Conservation (phyloP, 2,797 vertebrate species). For the Carapus acus region DNA sequence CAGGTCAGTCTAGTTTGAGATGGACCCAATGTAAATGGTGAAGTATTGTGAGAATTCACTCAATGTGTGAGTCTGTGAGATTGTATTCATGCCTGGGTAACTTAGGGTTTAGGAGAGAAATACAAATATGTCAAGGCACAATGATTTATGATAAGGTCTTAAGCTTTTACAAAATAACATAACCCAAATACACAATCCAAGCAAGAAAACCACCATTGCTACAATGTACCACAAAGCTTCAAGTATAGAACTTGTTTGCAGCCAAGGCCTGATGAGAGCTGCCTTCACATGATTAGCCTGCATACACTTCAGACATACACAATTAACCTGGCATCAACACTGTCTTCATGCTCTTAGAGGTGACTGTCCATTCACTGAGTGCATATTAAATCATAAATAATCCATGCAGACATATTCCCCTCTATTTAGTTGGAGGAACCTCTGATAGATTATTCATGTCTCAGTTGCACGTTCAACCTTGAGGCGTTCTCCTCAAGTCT, state of each 20-base stretch:
- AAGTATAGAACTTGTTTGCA: slow-evolving; percentile 22
- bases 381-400: slow-evolving; percentile 77
- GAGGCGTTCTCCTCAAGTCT: slow-evolving; percentile 69
- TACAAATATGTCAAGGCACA: slow-evolving; percentile 38
- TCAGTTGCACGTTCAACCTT: slow-evolving; percentile 72
- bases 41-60: slow-evolving; percentile 11
- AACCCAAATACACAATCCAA: slow-evolving; percentile 36
- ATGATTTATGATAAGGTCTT: slow-evolving; percentile 42
- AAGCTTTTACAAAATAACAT: slow-evolving; percentile 45
- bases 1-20: slow-evolving; percentile 42
- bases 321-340: slow-evolving; percentile 49
- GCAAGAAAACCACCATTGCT: slow-evolving; percentile 38
- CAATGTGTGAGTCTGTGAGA: slow-evolving; percentile 1
- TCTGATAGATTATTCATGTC: slow-evolving; percentile 76
- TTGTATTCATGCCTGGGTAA: slow-evolving; percentile 24
- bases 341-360: slow-evolving; percentile 52
- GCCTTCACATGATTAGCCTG: slow-evolving; percentile 15
- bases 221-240: slow-evolving; percentile 46
- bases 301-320: slow-evolving; percentile 43
- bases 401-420: slow-evolving; percentile 68
- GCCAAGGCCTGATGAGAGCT: slow-evolving; percentile 21
- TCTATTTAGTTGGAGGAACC: slow-evolving; percentile 66
- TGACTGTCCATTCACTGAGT: slow-evolving; percentile 66
- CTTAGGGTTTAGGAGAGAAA: slow-evolving; percentile 36
- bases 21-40: slow-evolving; percentile 52